phyloP scores from a whole-genome alignment of 2,888 invertebrate genomes.

The Calameuta idolon region DNA sequence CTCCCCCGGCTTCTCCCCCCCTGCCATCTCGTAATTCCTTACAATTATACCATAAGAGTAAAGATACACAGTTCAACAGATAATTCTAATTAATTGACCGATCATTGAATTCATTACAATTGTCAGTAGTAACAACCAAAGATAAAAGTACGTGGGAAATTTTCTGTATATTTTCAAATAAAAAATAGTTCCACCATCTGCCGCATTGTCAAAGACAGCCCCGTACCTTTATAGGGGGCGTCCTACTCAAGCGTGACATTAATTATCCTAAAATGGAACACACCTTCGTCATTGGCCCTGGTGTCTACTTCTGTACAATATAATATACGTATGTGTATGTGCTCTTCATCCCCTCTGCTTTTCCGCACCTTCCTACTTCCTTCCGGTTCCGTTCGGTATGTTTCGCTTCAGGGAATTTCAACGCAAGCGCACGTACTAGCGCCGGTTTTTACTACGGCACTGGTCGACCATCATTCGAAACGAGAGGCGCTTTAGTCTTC shows the following conservation, averaged over 20 bases:
- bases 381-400: slow-evolving; percentile 62
- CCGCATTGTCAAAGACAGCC: neutral
- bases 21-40: no score
- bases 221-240: neutral
- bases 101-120: no score
- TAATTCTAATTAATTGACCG: no score
- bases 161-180: no score
- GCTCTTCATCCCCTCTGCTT: slow-evolving; percentile 43
- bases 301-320: neutral
- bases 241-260: neutral
- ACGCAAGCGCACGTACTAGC: slow-evolving; percentile 21
- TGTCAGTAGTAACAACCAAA: no score
- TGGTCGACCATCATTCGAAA: slow-evolving; percentile 28
- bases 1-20: no score
- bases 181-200: no score
- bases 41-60: no score
- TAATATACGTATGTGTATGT: slow-evolving; percentile 17
- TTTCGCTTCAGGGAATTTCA: slow-evolving; percentile 57
- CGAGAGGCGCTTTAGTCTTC: slow-evolving; percentile 35
- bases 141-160: no score
- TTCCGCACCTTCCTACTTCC: slow-evolving; percentile 59
- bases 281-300: no score
- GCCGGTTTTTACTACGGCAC: slow-evolving; percentile 29
- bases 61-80: no score
- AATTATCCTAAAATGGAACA: neutral